phyloP scores from a whole-genome alignment of 1,140 invertebrate species.

The Zaprionus vittiger region DNA sequence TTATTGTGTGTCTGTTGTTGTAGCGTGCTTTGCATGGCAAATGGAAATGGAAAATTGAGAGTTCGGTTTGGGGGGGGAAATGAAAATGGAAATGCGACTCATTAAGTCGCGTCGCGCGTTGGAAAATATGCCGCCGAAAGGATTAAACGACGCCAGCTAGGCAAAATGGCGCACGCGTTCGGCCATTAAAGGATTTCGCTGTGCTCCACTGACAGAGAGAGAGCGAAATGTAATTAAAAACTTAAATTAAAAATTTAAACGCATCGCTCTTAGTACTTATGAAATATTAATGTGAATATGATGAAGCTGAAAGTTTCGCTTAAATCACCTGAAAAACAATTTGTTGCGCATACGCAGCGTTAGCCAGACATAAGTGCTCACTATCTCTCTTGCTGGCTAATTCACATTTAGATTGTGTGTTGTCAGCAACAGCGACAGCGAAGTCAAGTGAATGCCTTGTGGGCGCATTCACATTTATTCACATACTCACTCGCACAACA shows the following conservation, averaged over 20 bases:
- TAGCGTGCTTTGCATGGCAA: slow-evolving; percentile 58
- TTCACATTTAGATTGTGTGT: slow-evolving; percentile 1
- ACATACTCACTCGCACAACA: slow-evolving; percentile 20
- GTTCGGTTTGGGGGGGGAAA: background rate
- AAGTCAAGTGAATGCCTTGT: slow-evolving; percentile 28
- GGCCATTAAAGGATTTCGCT: slow-evolving; percentile 65
- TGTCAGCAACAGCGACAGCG: slow-evolving; percentile 14
- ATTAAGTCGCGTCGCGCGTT: slow-evolving; percentile 64
- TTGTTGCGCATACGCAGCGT: slow-evolving; percentile 34
- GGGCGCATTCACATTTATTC: slow-evolving; percentile 24
- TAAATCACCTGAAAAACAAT: slow-evolving; percentile 54
- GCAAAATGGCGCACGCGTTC: slow-evolving; percentile 55
- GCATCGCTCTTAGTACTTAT: slow-evolving; percentile 61
- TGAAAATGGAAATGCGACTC: slow-evolving; percentile 55
- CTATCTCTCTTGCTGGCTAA: background rate
- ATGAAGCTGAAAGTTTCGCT: slow-evolving; percentile 37
- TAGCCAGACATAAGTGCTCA: background rate
- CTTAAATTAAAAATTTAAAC: slow-evolving; percentile 69
- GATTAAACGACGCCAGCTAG: slow-evolving; percentile 58
- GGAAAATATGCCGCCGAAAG: slow-evolving; percentile 75
- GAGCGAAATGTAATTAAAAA: slow-evolving; percentile 72
- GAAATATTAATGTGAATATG: slow-evolving; percentile 72
- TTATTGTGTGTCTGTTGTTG: slow-evolving; percentile 45
- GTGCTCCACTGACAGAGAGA: slow-evolving; percentile 20
- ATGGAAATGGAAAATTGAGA: slow-evolving; percentile 10